Base-by-base conservation (phyloP, 2,113 vertebrate genomes). In the Microtus pennsylvanicus region DNA sequence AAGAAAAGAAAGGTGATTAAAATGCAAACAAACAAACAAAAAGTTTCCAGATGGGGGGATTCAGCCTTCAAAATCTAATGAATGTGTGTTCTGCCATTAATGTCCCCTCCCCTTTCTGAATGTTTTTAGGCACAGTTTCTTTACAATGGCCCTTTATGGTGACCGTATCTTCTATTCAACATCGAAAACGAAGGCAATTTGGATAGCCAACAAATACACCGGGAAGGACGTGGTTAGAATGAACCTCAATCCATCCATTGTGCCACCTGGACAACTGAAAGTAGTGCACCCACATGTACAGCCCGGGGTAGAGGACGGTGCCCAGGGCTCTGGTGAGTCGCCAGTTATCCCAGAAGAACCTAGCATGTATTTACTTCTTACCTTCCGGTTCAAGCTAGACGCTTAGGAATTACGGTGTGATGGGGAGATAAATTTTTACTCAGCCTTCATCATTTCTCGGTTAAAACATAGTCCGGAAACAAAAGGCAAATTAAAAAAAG, bases 91-190 rank as follows among this genome's bases (percentile, higher is more conserved):
- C 8, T 94, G n/a, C 52, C 30, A 72, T 94, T 45, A 87, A 47
- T 5, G 9, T 1, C 30, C 52, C 6, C 69, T 28, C 13, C 0
- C 8, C 65, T 2, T 35, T 38, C 96, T 89, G 91, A 91, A 69
- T 96, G 17, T 74, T 90, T 96, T 52, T 74, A 99, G 99, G 89
- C 97, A 97, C 77, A 97, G 94, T 45, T 96, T 99, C 70, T 94
- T 98, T 95, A 98, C 98, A 50, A 97, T 99, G 88, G 98, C 99
- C 35, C 33, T 99, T 87, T 99, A 99, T 96, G 98, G 98, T 98
- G 98, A 99, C 35, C 91, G 98, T 24, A 94, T 99, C 2, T 99
- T 99, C 98, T 99, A 99, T 97, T 99, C 99, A 50, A 98, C 99
- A 24, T 90, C 97, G 63, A 98, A 96, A 85, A 98, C 98, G 5